A percentile compares a stretch with the other conserved stretches of the same genome.
Evolutionary conservation across 2,113 vertebrate genomes (phyloP).

Genomic region (Rhea pennata): DNA sequence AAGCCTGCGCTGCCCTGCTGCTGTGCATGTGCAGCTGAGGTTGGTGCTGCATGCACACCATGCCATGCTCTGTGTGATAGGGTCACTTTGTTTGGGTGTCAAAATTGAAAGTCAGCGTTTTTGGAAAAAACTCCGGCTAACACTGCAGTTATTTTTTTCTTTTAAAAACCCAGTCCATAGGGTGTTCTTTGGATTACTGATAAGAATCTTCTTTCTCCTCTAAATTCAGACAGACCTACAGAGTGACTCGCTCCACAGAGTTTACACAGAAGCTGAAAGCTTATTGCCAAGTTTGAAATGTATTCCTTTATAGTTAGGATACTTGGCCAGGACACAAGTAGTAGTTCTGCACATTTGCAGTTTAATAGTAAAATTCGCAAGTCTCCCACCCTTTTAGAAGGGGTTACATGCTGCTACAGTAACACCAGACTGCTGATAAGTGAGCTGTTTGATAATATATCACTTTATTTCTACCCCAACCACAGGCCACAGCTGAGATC

Average conservation of each 20-base stretch:
- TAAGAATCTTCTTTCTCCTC: constrained; percentile 38
- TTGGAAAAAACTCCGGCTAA: constrained; percentile 1
- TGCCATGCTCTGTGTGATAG: not conserved
- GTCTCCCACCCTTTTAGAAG: not conserved
- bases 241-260: constrained; percentile 23
- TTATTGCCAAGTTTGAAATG: not conserved
- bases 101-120: not conserved
- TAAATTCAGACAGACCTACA: constrained; percentile 19
- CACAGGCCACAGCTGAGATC: not conserved
- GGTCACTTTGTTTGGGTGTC: constrained; percentile 18
- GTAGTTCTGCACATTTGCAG: not conserved
- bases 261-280: not conserved
- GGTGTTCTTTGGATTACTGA: constrained; percentile 33
- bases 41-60: not conserved
- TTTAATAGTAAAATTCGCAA: not conserved
- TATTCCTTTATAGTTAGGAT: too few relatives aligned
- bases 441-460: not conserved
- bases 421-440: not conserved
- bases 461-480: not conserved
- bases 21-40: not conserved
- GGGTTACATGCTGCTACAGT: not conserved
- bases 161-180: not conserved
- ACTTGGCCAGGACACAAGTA: not conserved
- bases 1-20: not conserved
- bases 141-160: not conserved